Evolutionary conservation across 2,797 vertebrate species (phyloP), one percentile per base, ranked within the genome.

Genomic region (Acanthurus leucopareius): DNA sequence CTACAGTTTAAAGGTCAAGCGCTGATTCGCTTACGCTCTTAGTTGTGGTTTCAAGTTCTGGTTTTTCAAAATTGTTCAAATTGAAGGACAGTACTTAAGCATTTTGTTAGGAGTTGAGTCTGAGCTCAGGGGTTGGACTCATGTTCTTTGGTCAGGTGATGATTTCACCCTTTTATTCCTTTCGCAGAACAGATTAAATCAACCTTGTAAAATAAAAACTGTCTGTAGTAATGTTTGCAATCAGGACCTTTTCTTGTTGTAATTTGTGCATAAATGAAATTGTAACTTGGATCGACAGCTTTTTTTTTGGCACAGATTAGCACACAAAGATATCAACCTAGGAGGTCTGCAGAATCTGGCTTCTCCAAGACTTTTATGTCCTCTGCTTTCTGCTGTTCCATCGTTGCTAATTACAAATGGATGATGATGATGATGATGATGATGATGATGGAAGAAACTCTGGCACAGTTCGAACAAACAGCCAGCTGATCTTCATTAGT

Each of bases 41-140:
- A 65, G 74, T 56, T 77, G 73, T 80, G 62, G 60, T 28, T 85
- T 72, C 73, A 75, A 77, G 60, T 22, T 65, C 75, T 71, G 76
- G 66, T 68, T 84, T 78, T 71, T 8, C 47, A 4, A 32, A 47
- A 65, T 79, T 49, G 45, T 62, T 80, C 64, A 57, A 38, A n/a
- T 44, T 69, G 62, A 79, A 54, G 63, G 52, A 67, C 44, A 1
- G 62, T 77, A 69, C 86, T 84, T 64, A 74, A 69, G 64, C 19
- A 57, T 89, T 84, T 83, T 8, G 11, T 83, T 68, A 69, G 67
- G 44, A 35, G 53, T 28, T 49, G 61, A 77, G 65, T 11, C 69
- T 5, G 47, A 77, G 51, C 71, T 54, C 16, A 32, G 19, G 68
- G 10, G n/a, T 5, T 20, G 5, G 35, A 51, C 60, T 11, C 14